A percentile compares a stretch with the other conserved stretches of the same genome.
Conservation (phyloP, 2,888 invertebrate genomes). For the Parnassius orleans region DNA sequence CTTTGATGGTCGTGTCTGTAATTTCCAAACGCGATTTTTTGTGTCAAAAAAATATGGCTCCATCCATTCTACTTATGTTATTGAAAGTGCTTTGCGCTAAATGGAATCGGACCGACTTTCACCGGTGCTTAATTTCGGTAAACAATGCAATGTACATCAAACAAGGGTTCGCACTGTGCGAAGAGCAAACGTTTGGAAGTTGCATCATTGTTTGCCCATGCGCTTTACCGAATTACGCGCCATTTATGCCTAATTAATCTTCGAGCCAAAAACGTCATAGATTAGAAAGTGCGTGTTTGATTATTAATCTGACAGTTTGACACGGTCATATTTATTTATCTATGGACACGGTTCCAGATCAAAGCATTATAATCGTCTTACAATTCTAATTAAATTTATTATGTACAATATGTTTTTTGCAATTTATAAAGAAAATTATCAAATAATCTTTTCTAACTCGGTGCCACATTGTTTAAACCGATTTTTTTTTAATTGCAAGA, state of each 20-base stretch:
- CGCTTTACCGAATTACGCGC: slow-evolving; percentile 21
- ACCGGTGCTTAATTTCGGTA: slow-evolving; percentile 13
- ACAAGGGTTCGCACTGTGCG: slow-evolving; percentile 1
- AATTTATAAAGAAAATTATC: too few relatives aligned
- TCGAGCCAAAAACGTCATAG: slow-evolving; percentile 17
- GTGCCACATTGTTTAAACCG: too few relatives aligned
- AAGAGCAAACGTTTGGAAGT: background rate
- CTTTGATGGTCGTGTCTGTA: too few relatives aligned
- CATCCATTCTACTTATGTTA: background rate
- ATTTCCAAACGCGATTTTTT: too few relatives aligned
- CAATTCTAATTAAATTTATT: too few relatives aligned
- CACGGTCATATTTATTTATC: too few relatives aligned
- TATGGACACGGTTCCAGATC: too few relatives aligned
- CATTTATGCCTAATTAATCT: slow-evolving; percentile 15
- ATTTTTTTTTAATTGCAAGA: too few relatives aligned
- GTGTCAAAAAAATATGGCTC: background rate
- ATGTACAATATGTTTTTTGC: too few relatives aligned
- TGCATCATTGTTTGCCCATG: slow-evolving; percentile 15
- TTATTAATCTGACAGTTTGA: background rate
- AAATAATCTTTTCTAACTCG: too few relatives aligned
- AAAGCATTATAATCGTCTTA: too few relatives aligned
- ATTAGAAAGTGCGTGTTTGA: slow-evolving; percentile 14
- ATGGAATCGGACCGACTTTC: slow-evolving; percentile 17
- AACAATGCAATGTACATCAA: slow-evolving; percentile 6
- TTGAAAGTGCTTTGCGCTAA: slow-evolving; percentile 3